Percentiles rank a stretch among this genome's conserved stretches.
Evolutionary conservation across 2,888 invertebrate species (phyloP).

Genomic region (Drosophila anomalipes): DNA sequence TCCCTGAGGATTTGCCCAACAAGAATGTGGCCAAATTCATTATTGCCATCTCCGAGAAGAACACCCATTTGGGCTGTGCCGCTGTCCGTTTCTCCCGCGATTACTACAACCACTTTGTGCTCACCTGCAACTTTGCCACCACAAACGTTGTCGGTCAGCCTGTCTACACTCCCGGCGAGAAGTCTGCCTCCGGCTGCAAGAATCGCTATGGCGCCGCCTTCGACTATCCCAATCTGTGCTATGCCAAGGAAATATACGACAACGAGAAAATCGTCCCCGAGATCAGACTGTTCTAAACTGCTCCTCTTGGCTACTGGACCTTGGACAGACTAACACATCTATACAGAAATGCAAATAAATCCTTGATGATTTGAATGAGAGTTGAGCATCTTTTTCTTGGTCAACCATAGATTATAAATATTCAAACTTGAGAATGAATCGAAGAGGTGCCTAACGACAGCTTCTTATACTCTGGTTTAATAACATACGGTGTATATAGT

Average conservation of each 20-base stretch:
- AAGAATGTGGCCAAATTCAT: constrained; percentile 57
- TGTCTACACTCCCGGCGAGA: constrained; percentile 62
- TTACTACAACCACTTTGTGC: constrained; percentile 58
- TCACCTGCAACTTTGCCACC: constrained; percentile 70
- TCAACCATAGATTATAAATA: neutral
- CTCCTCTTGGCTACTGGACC: neutral
- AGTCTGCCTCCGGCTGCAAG: constrained; percentile 49
- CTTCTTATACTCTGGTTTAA: neutral
- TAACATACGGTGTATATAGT: too few relatives aligned
- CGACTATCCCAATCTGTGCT: constrained; percentile 59
- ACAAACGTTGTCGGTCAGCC: constrained; percentile 56
- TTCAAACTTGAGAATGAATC: neutral
- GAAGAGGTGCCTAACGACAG: neutral
- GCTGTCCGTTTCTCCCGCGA: constrained; percentile 49
- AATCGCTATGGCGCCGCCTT: constrained; percentile 67
- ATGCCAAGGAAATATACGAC: constrained; percentile 52
- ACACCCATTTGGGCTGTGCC: constrained; percentile 61
- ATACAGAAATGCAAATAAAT: constrained; percentile 16
- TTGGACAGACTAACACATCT: neutral
- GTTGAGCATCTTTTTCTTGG: neutral
- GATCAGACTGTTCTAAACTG: constrained; percentile 18
- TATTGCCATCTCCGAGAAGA: constrained; percentile 61
- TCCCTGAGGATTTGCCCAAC: constrained; percentile 60
- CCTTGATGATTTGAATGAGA: neutral
- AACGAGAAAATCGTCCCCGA: constrained; percentile 40